phyloP scores from a whole-genome alignment of 1,140 invertebrate genomes.

The Drosophila teissieri region DNA sequence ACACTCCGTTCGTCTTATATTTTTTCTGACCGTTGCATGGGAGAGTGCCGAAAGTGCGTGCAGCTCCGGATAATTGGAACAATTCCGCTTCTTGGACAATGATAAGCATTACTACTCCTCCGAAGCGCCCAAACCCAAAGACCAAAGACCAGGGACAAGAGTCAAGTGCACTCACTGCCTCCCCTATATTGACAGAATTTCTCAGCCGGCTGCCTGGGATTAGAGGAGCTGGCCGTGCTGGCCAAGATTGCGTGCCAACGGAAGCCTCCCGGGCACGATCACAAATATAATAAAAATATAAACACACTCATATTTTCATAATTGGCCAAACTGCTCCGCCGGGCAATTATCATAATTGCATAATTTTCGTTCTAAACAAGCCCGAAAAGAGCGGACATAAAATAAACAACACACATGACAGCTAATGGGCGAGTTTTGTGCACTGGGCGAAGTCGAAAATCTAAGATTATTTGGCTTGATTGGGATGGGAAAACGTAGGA shows the following conservation, averaged over 20 bases:
- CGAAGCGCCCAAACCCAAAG: constrained; percentile 1
- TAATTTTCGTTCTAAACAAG: constrained; percentile 81
- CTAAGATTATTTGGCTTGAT: background rate
- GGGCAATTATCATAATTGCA: constrained; percentile 81
- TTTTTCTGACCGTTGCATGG: constrained; percentile 15
- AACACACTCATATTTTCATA: constrained; percentile 68
- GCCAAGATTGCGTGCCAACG: constrained; percentile 61
- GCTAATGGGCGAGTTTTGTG: constrained; percentile 51
- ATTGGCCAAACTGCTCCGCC: constrained; percentile 73
- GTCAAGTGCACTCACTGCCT: constrained; percentile 61
- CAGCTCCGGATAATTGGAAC: constrained; percentile 76
- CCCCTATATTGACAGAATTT: constrained; percentile 18
- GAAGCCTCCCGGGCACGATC: constrained; percentile 30
- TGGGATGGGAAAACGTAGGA: background rate
- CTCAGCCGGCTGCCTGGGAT: constrained; percentile 22
- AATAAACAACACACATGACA: constrained; percentile 67
- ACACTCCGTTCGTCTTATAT: constrained; percentile 17
- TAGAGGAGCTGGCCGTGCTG: constrained; percentile 7
- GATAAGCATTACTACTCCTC: constrained; percentile 55
- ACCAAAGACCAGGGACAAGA: constrained; percentile 1
- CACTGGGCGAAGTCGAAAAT: constrained; percentile 43
- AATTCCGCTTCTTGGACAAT: constrained; percentile 60
- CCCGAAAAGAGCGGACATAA: constrained; percentile 62
- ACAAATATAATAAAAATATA: constrained; percentile 66
- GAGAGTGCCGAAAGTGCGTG: constrained; percentile 66